Conservation (phyloP, 2,797 vertebrate genomes). For the Enteromius afrohamiltoni region DNA sequence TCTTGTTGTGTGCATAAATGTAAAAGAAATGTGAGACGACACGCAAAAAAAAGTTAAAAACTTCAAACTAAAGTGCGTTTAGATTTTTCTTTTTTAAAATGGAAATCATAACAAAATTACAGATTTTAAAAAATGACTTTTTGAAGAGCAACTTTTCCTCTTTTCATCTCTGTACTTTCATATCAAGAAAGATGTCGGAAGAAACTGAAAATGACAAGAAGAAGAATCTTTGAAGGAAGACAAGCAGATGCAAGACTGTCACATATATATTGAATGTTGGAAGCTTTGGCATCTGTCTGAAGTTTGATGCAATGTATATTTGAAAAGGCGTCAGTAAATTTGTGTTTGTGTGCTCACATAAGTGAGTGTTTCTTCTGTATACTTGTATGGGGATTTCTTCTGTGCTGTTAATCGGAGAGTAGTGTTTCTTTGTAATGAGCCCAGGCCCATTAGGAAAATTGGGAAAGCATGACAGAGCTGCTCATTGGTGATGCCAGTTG, state of each 20-base stretch:
- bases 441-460: slow-evolving; percentile 67
- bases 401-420: slow-evolving; percentile 42
- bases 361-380: slow-evolving; percentile 27
- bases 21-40: background rate
- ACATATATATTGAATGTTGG: background rate
- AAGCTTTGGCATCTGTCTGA: slow-evolving; percentile 2
- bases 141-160: background rate
- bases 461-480: slow-evolving; percentile 63
- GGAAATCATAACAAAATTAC: background rate
- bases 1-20: background rate
- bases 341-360: slow-evolving; percentile 17
- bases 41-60: background rate
- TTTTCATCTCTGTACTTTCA: background rate
- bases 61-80: background rate
- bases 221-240: background rate
- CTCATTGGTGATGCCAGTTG: slow-evolving; percentile 47
- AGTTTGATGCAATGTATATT: background rate
- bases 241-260: slow-evolving; percentile 27
- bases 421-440: slow-evolving; percentile 55
- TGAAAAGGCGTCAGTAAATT: background rate
- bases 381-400: slow-evolving; percentile 40
- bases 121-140: background rate
- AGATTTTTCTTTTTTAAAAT: background rate
- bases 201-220: background rate
- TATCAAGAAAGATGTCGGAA: background rate